These are phyloP conservation scores for Alligator sinensis DNA, from an alignment of 2,113 vertebrate genomes.

Conservation along the genomic window DNA sequence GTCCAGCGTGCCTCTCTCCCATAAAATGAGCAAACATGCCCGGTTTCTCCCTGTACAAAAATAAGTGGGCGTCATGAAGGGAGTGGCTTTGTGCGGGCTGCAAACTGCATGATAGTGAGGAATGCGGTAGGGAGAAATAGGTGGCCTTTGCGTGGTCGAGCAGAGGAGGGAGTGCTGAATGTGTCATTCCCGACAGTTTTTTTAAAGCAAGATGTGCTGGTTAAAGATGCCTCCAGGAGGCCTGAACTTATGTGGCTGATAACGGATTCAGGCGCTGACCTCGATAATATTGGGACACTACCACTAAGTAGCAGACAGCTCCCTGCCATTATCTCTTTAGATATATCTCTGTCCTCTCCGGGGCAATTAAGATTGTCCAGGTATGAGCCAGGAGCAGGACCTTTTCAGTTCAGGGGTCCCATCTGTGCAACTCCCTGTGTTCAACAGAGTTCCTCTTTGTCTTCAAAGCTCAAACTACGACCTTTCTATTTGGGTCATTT, in stretches of 20 bases:
- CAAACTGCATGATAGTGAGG: background rate
- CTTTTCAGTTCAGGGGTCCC: background rate
- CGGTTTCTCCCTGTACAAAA: background rate
- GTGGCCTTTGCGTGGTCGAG: background rate
- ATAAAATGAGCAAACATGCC: background rate
- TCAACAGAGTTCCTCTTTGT: background rate
- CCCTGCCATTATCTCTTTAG: background rate
- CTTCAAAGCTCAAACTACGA: slow-evolving; percentile 8
- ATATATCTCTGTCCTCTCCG: background rate
- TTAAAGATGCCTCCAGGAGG: slow-evolving; percentile 8
- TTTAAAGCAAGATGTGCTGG: background rate
- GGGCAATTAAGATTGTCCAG: slow-evolving; percentile 7
- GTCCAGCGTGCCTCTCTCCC: background rate
- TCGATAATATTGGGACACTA: background rate
- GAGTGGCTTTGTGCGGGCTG: background rate
- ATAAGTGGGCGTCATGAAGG: background rate
- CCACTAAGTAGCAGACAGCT: background rate
- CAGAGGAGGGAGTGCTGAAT: background rate
- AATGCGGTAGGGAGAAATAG: rapidly evolving
- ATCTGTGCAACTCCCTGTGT: background rate
- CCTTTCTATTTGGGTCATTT: background rate
- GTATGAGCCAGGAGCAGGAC: background rate
- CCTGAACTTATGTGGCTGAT: background rate
- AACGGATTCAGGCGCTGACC: background rate
- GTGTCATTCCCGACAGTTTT: too few species aligned